Evolutionary conservation across 2,888 invertebrate species (phyloP), one percentile per base, ranked within the genome.

Genomic region (Dryococelus australis): DNA sequence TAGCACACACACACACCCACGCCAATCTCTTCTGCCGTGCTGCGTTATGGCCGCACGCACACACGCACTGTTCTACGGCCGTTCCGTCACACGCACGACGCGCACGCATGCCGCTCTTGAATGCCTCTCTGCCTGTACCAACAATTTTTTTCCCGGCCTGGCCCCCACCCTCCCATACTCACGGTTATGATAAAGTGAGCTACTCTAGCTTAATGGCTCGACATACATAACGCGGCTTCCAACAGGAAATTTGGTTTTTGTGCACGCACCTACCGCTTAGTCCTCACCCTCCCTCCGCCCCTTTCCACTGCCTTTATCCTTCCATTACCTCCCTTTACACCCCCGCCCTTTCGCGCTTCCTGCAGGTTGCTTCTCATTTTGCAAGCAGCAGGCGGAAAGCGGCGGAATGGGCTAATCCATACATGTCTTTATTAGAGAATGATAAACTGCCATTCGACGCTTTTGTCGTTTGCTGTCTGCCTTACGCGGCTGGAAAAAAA

Each of bases 201-300:
- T 83, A 83, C 83, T 83, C 83, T 83, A 83, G 83, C 83, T 83
- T 83, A 83, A 83, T 83, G 83, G 83, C 35, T 13, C 83, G 28
- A 28, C 83, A 83, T 83, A 83, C 83, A 83, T 83, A 83, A 83
- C 83, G 28, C 83, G 83, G 83, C 35, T 83, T 83, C 83, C 83
- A 83, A 83, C 83, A 83, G 83, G 83, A 83, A 83, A 83, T 83
- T 83, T 83, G 83, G 83, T 83, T 83, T 83, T 83, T 83, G 83
- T 83, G 83, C 83, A 83, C 65, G 65, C 65, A 65, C 65, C 65
- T 65, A 65, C 24, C 65, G 65, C 65, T 65, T 24, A 65, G 65
- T 65, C 78, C 78, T 24, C 85, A 26, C 43, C 87, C 43, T 81
- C n/a, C 80, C 79, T 35, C 86, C 28, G 26, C 35, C 81, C 86